phyloP scores from a whole-genome alignment of 2,797 vertebrate genomes.

The Synanceia verrucosa region DNA sequence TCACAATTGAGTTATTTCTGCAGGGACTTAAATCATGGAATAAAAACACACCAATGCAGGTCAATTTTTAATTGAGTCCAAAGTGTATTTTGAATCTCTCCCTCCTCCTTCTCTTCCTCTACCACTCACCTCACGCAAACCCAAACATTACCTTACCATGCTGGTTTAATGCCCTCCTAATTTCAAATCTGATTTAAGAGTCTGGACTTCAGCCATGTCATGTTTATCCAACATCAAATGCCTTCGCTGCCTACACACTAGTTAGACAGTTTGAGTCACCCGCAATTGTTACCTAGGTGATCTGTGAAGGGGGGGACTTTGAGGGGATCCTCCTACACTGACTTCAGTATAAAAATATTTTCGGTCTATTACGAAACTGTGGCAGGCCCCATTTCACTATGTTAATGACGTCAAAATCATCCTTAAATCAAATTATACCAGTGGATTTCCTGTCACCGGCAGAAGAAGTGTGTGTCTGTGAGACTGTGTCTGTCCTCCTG shows the following conservation, averaged over 20 bases:
- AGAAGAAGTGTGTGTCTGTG: background rate
- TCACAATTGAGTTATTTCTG: conserved; percentile 77
- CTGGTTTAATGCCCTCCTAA: conserved; percentile 38
- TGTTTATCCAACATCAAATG: conserved; percentile 62
- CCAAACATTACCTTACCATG: conserved; percentile 50
- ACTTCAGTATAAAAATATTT: background rate
- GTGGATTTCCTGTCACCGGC: no score
- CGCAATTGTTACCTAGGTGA: background rate
- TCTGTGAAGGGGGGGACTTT: no score
- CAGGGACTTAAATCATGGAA: conserved; percentile 77
- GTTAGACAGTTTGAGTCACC: conserved; percentile 4
- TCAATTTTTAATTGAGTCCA: conserved; percentile 69
- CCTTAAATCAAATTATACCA: no score
- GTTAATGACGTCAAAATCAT: no score
- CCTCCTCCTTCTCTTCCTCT: conserved; percentile 19
- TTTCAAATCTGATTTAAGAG: conserved; percentile 49
- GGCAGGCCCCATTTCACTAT: no score
- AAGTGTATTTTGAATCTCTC: conserved; percentile 64
- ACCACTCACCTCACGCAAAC: conserved; percentile 59
- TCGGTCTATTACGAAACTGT: background rate
- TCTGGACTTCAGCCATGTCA: conserved; percentile 24
- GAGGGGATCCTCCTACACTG: background rate
- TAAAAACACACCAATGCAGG: conserved; percentile 71
- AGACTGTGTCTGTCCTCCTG: conserved; percentile 30
- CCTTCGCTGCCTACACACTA: conserved; percentile 14